These are phyloP conservation scores for Phylloscopus whistleri DNA, from an alignment of 2,113 vertebrate species.

Conservation along the genomic window DNA sequence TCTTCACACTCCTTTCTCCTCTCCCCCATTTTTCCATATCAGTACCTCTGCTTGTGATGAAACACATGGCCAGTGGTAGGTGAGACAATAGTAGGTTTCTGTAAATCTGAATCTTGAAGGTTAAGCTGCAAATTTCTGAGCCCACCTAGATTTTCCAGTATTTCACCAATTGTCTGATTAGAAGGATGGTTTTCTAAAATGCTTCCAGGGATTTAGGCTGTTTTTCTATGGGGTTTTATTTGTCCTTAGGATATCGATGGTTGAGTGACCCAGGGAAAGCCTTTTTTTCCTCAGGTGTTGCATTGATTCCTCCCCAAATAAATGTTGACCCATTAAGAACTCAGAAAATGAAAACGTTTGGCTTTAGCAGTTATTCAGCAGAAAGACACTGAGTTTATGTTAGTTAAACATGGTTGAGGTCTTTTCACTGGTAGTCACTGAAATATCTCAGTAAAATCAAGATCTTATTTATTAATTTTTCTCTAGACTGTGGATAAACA, in stretches of 20 bases:
- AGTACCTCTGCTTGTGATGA: not conserved
- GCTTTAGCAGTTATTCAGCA: not conserved
- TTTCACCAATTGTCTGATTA: not conserved
- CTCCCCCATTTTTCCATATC: rapidly evolving
- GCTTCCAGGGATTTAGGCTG: not conserved
- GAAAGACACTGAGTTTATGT: not conserved
- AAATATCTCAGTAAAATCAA: not conserved
- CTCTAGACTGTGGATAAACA: not conserved
- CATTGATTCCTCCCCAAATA: not conserved
- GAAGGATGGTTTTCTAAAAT: not conserved
- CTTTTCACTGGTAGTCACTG: not conserved
- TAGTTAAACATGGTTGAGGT: not conserved
- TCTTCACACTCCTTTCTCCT: not conserved
- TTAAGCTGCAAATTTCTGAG: not conserved
- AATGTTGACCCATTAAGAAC: not conserved
- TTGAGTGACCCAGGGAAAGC: not conserved
- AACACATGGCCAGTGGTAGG: rapidly evolving
- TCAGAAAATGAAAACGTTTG: not conserved
- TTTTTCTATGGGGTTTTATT: not conserved
- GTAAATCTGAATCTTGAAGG: not conserved
- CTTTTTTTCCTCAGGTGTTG: not conserved
- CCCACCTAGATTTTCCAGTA: not conserved
- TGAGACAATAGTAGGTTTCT: not conserved
- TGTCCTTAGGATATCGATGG: not conserved
- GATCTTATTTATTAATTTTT: not conserved